Conservation (phyloP, 1,140 invertebrate genomes). For the Drosophila melanica region DNA sequence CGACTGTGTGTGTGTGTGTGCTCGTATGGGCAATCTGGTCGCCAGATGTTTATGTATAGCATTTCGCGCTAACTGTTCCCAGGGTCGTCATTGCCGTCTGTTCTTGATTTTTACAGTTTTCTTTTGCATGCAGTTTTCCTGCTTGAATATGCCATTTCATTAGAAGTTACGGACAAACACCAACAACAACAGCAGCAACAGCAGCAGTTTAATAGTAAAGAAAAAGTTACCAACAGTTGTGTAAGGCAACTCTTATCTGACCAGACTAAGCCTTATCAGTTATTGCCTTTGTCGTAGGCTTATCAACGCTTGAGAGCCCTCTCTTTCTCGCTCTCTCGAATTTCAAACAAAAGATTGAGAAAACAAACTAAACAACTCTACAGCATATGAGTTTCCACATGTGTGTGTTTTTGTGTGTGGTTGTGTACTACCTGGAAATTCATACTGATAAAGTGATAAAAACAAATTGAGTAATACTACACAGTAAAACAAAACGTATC, state of each 20-base stretch:
- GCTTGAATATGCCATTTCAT: slow-evolving; percentile 37
- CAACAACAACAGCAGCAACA: slow-evolving; percentile 12
- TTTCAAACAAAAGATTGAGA: slow-evolving; percentile 78
- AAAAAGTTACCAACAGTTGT: slow-evolving; percentile 27
- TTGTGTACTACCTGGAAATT: slow-evolving; percentile 54
- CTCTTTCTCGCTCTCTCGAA: slow-evolving; percentile 23
- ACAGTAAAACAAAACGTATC: slow-evolving; percentile 25
- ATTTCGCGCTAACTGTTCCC: slow-evolving; percentile 48
- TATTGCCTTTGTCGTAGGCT: slow-evolving; percentile 52
- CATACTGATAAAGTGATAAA: slow-evolving; percentile 65
- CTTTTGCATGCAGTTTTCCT: slow-evolving; percentile 36
- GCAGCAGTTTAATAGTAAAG: slow-evolving; percentile 13
- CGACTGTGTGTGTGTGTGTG: slow-evolving; percentile 6
- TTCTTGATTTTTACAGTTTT: slow-evolving; percentile 46
- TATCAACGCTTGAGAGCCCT: slow-evolving; percentile 42
- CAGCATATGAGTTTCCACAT: slow-evolving; percentile 19
- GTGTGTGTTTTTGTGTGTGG: slow-evolving; percentile 15
- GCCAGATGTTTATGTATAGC: slow-evolving; percentile 45
- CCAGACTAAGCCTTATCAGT: slow-evolving; percentile 65
- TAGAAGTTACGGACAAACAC: slow-evolving; percentile 37
- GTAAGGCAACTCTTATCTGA: slow-evolving; percentile 33
- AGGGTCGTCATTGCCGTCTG: slow-evolving; percentile 36
- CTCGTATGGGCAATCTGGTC: slow-evolving; percentile 34
- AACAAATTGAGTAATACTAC: slow-evolving; percentile 39
- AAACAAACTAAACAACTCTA: slow-evolving; percentile 67